A percentile compares a stretch with the other conserved stretches of the same genome.
phyloP scores from a whole-genome alignment of 2,888 invertebrate species.

The Drosophila kambysellisi region DNA sequence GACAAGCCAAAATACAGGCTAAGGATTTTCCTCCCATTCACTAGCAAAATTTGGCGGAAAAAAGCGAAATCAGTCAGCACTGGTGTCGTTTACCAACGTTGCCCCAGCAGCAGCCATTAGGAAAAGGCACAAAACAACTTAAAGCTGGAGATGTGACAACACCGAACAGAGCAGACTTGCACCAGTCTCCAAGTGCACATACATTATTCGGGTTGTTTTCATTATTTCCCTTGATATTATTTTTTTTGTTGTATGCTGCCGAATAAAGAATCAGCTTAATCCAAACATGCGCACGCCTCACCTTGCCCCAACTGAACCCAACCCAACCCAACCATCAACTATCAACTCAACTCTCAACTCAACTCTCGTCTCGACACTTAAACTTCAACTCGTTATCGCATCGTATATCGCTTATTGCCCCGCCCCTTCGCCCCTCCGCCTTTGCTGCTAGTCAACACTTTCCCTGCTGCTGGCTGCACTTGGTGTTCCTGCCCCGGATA shows the following conservation, averaged over 20 bases:
- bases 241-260: background rate
- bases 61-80: background rate
- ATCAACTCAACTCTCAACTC: slow-evolving; percentile 5
- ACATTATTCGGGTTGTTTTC: slow-evolving; percentile 1
- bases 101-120: slow-evolving; percentile 66
- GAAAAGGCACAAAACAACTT: slow-evolving; percentile 36
- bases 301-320: background rate
- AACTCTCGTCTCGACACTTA: slow-evolving; percentile 45
- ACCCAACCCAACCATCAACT: slow-evolving; percentile 5
- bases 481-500: slow-evolving; percentile 61
- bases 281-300: slow-evolving; percentile 34
- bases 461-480: slow-evolving; percentile 41
- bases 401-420: slow-evolving; percentile 77
- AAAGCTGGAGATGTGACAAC: slow-evolving; percentile 15
- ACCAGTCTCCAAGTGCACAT: background rate
- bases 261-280: slow-evolving; percentile 50
- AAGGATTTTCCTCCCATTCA: background rate
- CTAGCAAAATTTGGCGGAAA: background rate
- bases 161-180: background rate
- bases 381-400: slow-evolving; percentile 76
- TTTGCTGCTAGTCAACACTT: slow-evolving; percentile 53
- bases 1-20: background rate
- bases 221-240: background rate
- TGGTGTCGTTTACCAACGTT: background rate
- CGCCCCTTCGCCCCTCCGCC: slow-evolving; percentile 15